Percentiles rank a stretch among this genome's conserved stretches.
phyloP scores from a whole-genome alignment of 2,113 vertebrate genomes.

The Leuciscus idus region DNA sequence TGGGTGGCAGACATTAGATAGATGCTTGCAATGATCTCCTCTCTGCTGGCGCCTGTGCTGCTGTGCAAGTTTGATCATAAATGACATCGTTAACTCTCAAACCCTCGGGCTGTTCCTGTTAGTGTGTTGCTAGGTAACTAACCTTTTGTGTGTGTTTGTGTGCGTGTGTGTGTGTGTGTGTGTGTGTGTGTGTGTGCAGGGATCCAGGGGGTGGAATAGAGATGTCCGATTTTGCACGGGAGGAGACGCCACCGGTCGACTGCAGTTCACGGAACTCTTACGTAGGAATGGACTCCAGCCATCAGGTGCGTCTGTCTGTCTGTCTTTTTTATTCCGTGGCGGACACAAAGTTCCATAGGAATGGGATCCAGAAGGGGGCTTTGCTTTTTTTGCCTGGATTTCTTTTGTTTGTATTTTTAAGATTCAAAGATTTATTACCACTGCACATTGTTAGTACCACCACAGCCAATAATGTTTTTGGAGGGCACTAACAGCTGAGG shows the following conservation, averaged over 20 bases:
- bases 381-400: constrained; percentile 49
- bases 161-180: constrained; percentile 32
- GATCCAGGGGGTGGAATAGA: constrained; percentile 98
- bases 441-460: background rate
- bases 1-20: background rate
- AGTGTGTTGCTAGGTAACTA: constrained; percentile 57
- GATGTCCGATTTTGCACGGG: constrained; percentile 94
- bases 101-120: constrained; percentile 37
- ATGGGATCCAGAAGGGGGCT: too few species aligned
- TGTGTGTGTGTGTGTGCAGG: constrained; percentile 68
- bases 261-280: constrained; percentile 99
- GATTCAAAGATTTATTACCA: background rate
- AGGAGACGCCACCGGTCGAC: constrained; percentile 96
- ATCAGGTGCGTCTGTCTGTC: constrained; percentile 81
- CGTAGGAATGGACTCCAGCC: constrained; percentile 88
- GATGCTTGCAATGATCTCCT: constrained; percentile 6
- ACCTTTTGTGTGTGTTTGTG: constrained; percentile 40
- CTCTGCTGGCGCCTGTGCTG: background rate
- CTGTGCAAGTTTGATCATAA: constrained; percentile 39
- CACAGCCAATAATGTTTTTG: background rate
- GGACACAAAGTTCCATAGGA: too few species aligned
- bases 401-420: background rate
- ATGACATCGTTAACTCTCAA: constrained; percentile 8
- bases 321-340: background rate
- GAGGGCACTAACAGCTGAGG: background rate